A percentile compares a stretch with the other conserved stretches of the same genome.
Evolutionary conservation across 2,888 invertebrate species (phyloP).

Genomic region (Biston betularia): DNA sequence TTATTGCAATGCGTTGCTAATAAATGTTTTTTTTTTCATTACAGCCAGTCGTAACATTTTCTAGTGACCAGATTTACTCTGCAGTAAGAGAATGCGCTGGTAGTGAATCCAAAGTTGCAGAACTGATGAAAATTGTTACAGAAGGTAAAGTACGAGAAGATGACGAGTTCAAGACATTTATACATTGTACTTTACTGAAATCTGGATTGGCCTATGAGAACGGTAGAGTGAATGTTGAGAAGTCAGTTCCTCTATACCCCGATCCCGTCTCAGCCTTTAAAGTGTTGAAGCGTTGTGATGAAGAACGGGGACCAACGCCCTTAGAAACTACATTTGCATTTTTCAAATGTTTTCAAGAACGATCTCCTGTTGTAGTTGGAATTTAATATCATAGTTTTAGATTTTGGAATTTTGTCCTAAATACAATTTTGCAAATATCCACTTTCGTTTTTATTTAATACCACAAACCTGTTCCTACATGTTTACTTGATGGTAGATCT

Average conservation of each 20-base stretch:
- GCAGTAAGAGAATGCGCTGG: constrained; percentile 5
- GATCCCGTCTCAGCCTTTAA: constrained; percentile 5
- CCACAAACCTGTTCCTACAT: too few relatives aligned
- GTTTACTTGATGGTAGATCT: too few relatives aligned
- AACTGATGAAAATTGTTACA: constrained; percentile 1
- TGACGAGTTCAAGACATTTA: constrained; percentile 14
- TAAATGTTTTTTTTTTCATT: constrained; percentile 8
- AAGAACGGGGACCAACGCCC: constrained; percentile 1
- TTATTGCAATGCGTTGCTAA: too few relatives aligned
- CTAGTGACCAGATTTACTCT: not conserved
- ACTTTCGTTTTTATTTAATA: too few relatives aligned
- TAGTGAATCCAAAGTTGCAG: not conserved
- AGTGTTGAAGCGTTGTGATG: constrained; percentile 11
- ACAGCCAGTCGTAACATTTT: constrained; percentile 17
- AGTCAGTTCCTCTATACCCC: constrained; percentile 7
- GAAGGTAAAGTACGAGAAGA: constrained; percentile 7
- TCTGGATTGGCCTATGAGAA: constrained; percentile 18
- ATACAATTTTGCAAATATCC: not conserved
- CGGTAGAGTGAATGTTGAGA: constrained; percentile 13
- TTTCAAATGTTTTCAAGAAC: constrained; percentile 31
- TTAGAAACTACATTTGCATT: constrained; percentile 10
- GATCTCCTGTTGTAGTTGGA: constrained; percentile 3
- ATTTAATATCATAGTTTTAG: not conserved
- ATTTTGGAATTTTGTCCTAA: not conserved
- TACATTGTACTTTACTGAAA: constrained; percentile 10